These are phyloP conservation scores for Thunnus albacares DNA, from an alignment of 2,797 vertebrate genomes.

Conservation along the genomic window DNA sequence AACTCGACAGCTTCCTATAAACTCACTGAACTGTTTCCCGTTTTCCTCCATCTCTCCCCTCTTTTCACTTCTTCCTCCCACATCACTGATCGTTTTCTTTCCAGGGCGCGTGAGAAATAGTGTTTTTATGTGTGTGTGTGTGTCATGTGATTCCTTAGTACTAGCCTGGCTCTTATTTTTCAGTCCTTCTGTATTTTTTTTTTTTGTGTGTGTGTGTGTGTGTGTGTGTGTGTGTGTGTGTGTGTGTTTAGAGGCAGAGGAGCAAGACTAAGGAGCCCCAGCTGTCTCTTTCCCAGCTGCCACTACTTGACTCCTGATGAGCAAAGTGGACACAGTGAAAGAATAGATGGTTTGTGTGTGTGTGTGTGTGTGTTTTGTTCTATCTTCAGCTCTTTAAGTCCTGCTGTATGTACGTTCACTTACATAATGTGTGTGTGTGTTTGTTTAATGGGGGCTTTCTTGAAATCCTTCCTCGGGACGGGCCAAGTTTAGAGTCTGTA, in stretches of 20 bases:
- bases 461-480: conserved; percentile 26
- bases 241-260: conserved; percentile 7
- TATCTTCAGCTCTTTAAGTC: conserved; percentile 4
- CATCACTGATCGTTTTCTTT: conserved; percentile 55
- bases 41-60: conserved; percentile 43
- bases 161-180: conserved; percentile 57
- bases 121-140: conserved; percentile 48
- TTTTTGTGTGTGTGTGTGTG: conserved; percentile 8
- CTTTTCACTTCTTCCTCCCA: conserved; percentile 46
- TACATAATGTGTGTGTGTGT: conserved; percentile 25
- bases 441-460: conserved; percentile 43
- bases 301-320: conserved; percentile 38
- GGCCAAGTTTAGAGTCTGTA: conserved; percentile 68
- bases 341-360: not conserved
- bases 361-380: conserved; percentile 6
- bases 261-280: conserved; percentile 61
- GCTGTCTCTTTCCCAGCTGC: conserved; percentile 67
- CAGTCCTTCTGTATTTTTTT: conserved; percentile 27
- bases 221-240: conserved; percentile 15
- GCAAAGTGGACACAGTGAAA: conserved; percentile 47
- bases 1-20: conserved; percentile 46
- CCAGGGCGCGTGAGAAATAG: conserved; percentile 57
- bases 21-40: conserved; percentile 58
- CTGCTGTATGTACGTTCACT: conserved; percentile 2
- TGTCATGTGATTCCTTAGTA: conserved; percentile 47